A percentile compares a stretch with the other conserved stretches of the same genome.
Conservation (phyloP, 2,888 invertebrate genomes). For the Lomographa bimaculata region DNA sequence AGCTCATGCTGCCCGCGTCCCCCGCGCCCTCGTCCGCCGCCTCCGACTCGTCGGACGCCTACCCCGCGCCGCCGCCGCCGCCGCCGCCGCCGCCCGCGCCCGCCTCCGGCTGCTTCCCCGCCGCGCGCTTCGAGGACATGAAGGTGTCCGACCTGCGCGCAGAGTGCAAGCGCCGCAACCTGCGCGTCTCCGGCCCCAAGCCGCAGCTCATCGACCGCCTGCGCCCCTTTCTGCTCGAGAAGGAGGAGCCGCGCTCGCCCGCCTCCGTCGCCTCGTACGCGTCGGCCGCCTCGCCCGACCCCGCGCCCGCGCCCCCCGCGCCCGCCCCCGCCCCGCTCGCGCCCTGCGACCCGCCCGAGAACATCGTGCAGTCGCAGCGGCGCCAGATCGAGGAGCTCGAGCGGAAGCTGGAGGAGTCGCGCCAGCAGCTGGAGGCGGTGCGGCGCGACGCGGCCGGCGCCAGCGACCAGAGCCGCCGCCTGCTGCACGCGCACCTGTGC, state of each 20-base stretch:
- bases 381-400: slow-evolving; percentile 95
- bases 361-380: slow-evolving; percentile 91
- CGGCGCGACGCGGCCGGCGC: slow-evolving; percentile 83
- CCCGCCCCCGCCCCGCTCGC: slow-evolving; percentile 51
- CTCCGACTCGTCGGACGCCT: slow-evolving; percentile 64
- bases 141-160: slow-evolving; percentile 97
- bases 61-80: slow-evolving; percentile 76
- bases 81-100: slow-evolving; percentile 77
- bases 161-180: slow-evolving; percentile 95
- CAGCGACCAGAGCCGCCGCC: slow-evolving; percentile 70
- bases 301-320: slow-evolving; percentile 58
- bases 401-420: slow-evolving; percentile 90
- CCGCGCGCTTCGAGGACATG: slow-evolving; percentile 95
- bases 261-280: slow-evolving; percentile 58
- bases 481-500: slow-evolving; percentile 86
- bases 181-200: slow-evolving; percentile 98
- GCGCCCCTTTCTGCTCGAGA: slow-evolving; percentile 86
- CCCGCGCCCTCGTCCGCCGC: slow-evolving; percentile 69
- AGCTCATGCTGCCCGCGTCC: slow-evolving; percentile 91
- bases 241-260: slow-evolving; percentile 74
- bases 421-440: slow-evolving; percentile 89
- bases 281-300: slow-evolving; percentile 55
- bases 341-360: slow-evolving; percentile 82
- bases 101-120: slow-evolving; percentile 56
- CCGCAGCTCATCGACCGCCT: slow-evolving; percentile 96